Evolutionary conservation across 2,113 vertebrate genomes (phyloP).

Genomic region (Heloderma charlesbogerti): DNA sequence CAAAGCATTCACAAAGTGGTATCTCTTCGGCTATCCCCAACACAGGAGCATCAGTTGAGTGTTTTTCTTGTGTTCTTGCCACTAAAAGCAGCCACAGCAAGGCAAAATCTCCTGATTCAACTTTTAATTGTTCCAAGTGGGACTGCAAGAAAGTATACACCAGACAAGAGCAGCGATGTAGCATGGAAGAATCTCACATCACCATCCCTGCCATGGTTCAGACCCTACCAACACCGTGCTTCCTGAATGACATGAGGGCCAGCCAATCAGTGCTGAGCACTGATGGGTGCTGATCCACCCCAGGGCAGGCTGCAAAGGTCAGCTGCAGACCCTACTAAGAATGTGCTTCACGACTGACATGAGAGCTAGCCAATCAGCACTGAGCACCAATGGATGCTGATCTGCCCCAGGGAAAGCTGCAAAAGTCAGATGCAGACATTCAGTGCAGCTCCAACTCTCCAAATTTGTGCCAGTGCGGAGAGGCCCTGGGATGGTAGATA

Average conservation of each 20-base stretch:
- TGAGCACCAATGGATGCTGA: not conserved
- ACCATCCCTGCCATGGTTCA: not conserved
- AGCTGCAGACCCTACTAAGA: not conserved
- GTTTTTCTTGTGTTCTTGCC: not conserved
- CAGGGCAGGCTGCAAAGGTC: not conserved
- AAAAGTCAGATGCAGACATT: not conserved
- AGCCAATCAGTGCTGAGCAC: not conserved
- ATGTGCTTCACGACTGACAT: not conserved
- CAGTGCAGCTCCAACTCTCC: not conserved
- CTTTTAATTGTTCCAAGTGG: not conserved
- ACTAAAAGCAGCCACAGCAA: not conserved
- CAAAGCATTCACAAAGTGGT: not conserved
- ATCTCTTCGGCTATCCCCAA: not conserved
- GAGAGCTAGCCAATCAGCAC: not conserved
- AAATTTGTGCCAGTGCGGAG: not conserved
- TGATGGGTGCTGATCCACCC: no score
- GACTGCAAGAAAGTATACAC: not conserved
- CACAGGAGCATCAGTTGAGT: not conserved
- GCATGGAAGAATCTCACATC: not conserved
- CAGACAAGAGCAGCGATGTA: no score
- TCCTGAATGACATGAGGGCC: not conserved
- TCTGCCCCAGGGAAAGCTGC: not conserved
- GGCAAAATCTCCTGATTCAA: no score
- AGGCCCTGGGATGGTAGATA: not conserved
- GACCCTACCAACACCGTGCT: not conserved